Percentiles rank a stretch among this genome's conserved stretches.
Evolutionary conservation across 2,797 vertebrate species (phyloP).

Genomic region (Glyptemys insculpta): DNA sequence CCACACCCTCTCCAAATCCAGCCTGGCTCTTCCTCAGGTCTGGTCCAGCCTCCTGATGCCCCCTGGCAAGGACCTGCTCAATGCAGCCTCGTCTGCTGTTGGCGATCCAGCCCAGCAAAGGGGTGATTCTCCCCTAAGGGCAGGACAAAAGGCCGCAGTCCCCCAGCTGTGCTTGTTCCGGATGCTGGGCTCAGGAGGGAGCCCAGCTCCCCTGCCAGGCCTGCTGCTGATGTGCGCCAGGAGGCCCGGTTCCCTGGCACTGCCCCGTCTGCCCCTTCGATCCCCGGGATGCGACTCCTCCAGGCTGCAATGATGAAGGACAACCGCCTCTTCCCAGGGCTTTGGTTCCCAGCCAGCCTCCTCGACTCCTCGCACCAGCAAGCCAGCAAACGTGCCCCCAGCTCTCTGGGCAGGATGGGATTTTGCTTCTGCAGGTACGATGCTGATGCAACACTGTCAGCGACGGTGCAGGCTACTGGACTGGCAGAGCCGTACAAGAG

Average conservation of each 20-base stretch:
- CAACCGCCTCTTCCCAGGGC: neutral
- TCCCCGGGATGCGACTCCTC: neutral
- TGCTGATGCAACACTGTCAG: slow-evolving; percentile 45
- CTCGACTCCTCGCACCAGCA: no score
- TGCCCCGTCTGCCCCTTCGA: neutral
- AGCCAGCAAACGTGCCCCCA: neutral
- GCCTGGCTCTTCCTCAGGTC: neutral
- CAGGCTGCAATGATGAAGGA: neutral
- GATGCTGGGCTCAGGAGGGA: neutral
- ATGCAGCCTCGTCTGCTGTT: neutral
- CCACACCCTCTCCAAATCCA: neutral
- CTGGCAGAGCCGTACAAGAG: neutral
- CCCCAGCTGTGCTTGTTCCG: neutral
- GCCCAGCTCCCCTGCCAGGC: neutral
- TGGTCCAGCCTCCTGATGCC: neutral
- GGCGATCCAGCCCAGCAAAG: neutral
- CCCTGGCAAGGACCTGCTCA: neutral
- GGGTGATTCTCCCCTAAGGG: neutral
- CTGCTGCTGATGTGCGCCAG: neutral
- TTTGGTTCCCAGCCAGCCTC: neutral
- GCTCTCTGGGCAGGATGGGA: neutral
- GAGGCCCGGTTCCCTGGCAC: neutral
- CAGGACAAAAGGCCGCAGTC: neutral
- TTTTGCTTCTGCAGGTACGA: neutral
- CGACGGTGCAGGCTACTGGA: neutral